These are phyloP conservation scores for Hedya salicella DNA, from an alignment of 2,888 invertebrate genomes.

Conservation along the genomic window DNA sequence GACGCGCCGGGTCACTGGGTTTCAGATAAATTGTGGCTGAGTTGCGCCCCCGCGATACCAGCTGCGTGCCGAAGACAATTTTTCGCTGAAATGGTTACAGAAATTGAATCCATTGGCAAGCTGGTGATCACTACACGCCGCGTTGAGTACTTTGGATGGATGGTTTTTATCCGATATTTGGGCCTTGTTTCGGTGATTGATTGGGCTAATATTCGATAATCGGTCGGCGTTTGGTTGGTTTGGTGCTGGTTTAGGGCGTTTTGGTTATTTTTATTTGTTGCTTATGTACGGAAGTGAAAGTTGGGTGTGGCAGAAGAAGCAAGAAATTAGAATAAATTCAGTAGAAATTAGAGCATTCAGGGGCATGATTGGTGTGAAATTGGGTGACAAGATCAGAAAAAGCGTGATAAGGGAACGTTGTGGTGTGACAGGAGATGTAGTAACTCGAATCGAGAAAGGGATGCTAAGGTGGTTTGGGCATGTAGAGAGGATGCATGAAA, in stretches of 20 bases:
- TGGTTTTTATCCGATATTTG: slow-evolving; percentile 37
- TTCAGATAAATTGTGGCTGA: slow-evolving; percentile 45
- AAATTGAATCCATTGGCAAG: slow-evolving; percentile 79
- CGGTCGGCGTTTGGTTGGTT: slow-evolving; percentile 1
- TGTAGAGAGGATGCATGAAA: too few species aligned
- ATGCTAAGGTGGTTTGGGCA: too few species aligned
- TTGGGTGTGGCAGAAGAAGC: too few species aligned
- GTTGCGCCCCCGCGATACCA: slow-evolving; percentile 61
- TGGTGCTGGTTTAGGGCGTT: neutral
- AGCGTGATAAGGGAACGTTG: too few species aligned
- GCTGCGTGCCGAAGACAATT: slow-evolving; percentile 79
- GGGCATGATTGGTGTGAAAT: too few species aligned
- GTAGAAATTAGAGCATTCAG: too few species aligned
- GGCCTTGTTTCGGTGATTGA: slow-evolving; percentile 41
- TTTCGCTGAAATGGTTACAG: slow-evolving; percentile 79
- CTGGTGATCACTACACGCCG: slow-evolving; percentile 64
- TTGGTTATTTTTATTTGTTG: neutral
- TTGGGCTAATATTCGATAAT: slow-evolving; percentile 36
- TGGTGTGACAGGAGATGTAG: too few species aligned
- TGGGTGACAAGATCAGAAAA: too few species aligned
- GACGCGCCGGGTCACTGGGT: slow-evolving; percentile 30
- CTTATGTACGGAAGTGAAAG: neutral
- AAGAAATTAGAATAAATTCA: too few species aligned
- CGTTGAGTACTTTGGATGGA: slow-evolving; percentile 48
- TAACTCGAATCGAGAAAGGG: too few species aligned